Evolutionary conservation across 30 jellyfish, hydroid and myxozoan genomes (phyloP), one percentile per base, ranked within the genome.

Genomic region (Turritopsis dohrnii): DNA sequence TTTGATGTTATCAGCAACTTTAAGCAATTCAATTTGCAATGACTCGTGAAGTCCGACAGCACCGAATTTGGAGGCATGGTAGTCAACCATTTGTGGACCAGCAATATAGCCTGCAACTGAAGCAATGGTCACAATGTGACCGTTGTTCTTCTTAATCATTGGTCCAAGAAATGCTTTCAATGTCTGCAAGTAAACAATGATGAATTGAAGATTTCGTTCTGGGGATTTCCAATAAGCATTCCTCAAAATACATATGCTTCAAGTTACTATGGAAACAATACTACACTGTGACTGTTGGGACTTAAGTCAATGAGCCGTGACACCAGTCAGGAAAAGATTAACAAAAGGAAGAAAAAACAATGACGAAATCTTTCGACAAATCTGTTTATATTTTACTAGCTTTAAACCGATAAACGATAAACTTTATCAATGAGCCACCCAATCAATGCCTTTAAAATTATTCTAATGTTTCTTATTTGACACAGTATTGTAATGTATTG

Each of bases 31-130:
- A 75, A 84, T 41, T 22, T 54, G 66, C 81, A 93, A 52, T 28
- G 98, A 76, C 53, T 93, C 98, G 53, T 77, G 94, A 71, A 93
- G 85, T 9, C 98, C 98, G 89, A 86, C 89, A 21, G 94, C 98
- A 28, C 93, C 98, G 86, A 93, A 93, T 74, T 93, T 93, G 21
- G 96, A 87, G 28, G 98, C 98, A 85, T 93, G 89, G 52, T 93
- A 93, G 71, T 88, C 98, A 71, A 84, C 81, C 41, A 93, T 85
- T 4, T 88, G 90, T 66, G 87, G 88, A 21, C 82, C 83, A 1
- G 93, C 98, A 54, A 85, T 76, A 54, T 83, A 83, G 16, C 98
- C 98, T 0, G 98, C 98, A 22, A 84, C 84, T 24, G 98, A 93
- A 26, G 98, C 88, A 21, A 93, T 79, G 20, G 94, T 76, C 17